Evolutionary conservation across 2,797 vertebrate species (phyloP), one percentile per base, ranked within the genome.

Genomic region (Acanthis flammea): DNA sequence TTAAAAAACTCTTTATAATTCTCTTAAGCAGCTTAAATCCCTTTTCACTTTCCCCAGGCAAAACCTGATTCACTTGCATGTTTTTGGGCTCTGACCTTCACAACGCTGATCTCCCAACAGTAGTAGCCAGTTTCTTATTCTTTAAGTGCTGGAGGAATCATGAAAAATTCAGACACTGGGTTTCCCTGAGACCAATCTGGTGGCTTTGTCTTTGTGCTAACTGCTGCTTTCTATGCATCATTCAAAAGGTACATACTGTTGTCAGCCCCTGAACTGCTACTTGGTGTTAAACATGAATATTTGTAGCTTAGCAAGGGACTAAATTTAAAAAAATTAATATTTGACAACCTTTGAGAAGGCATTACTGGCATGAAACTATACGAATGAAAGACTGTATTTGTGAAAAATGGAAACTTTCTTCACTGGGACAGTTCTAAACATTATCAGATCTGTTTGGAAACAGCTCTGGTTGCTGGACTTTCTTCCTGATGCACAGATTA

Each of bases 121-220:
- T 98, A 98, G 97, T 96, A 98, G 98, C 98, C 98, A 98, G 98
- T 98, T 98, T 98, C 98, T 98, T 98, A 98, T 98, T 99, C 98
- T 98, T 98, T 99, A 98, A 98, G 99, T 98, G 98, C 98, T 99
- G 96, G 98, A 99, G 98, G 98, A 98, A 96, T 99, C 98, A 99
- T 99, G 98, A 99, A 99, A 99, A 99, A 99, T 99, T 99, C 98
- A 99, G 98, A 97, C 97, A 98, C 95, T 96, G 97, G 98, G 98
- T 98, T 98, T 99, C 98, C 98, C 98, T 98, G 98, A 98, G 98
- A 99, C 98, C 98, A 98, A 98, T 98, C 98, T 99, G 98, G 98
- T 98, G 98, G 98, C 98, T 98, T 98, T 98, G 98, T 98, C 98
- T 99, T 98, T 99, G 98, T 98, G 98, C 98, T 98, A 97, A 96